Base-by-base conservation (phyloP, 2,113 vertebrate genomes). In the Gracilinanus agilis region DNA sequence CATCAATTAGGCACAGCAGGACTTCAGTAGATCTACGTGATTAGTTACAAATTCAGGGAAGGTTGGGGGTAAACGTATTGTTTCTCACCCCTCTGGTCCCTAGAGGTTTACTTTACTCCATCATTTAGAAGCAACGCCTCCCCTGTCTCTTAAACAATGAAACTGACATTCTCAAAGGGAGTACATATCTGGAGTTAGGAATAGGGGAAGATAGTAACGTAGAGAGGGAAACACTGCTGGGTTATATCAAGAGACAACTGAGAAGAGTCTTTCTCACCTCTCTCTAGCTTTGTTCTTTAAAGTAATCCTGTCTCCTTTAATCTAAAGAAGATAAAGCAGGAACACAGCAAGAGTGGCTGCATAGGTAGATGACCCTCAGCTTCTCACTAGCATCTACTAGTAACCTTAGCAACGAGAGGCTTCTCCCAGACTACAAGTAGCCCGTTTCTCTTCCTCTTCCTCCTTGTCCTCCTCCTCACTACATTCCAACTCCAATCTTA, bases 221-320 rank as follows among this genome's bases (percentile, higher is more conserved):
- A 13, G 0, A 29, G 34, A 34, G 53, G 89, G 61, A 75, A 24
- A 44, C 90, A 40, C 4, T 23, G 25, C 2, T 83, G n/a, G 61
- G 16, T 83, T 40, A 34, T 83, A 83, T 40, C n/a, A 40, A 40
- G 67, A 83, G 16, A 21, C n/a, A 54, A 93, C 58, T 34, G 44
- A 55, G 90, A 88, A 67, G 25, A 83, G 89, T 67, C 54, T 75
- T 61, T 54, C 55, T 21, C 90, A 29, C 29, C 44, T 56, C 67
- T 8, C 0, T 8, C 0, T 92, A 97, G 88, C 97, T 97, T 98
- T 97, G 96, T 97, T 96, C 96, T 94, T 91, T 4, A 16, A 93
- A 92, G 88, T 94, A 61, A 54, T 54, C 88, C 40, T 44, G 16
- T 54, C 90, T 23, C 55, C 23, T 49, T 49, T 88, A 44, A 11